Base-by-base conservation (phyloP, 2,113 vertebrate genomes). In the Theristicus caerulescens region DNA sequence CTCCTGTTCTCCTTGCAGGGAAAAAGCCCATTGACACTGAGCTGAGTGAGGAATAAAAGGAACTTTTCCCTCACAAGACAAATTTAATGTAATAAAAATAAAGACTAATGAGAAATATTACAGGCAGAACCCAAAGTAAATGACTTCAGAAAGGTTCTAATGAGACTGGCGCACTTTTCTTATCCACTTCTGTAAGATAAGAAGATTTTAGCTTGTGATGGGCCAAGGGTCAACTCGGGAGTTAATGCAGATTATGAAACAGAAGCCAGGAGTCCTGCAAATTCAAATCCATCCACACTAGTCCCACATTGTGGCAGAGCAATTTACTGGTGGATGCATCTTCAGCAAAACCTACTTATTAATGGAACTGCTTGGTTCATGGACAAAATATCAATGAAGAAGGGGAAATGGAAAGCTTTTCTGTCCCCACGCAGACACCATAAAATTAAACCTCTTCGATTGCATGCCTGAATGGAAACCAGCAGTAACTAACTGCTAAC, bases 241-340 rank as follows among this genome's bases (percentile, higher is more conserved):
- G 47, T 84, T 95, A 93, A 87, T 88, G 83, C 27, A 93, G 86
- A 88, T 74, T 95, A 92, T 88, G 77, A 74, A 82, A 86, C 11
- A 86, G 79, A 78, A 96, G 31, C 59, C 72, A 93, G 34, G 47
- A 88, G 31, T 47, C 57, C 44, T 92, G 61, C 24, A 88, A 92
- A 86, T 92, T 92, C 82, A 84, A 46, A 86, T 71, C 65, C 19
- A 64, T 74, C 69, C 40, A 32, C 36, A 26, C 18, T 47, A 71
- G 31, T 78, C 44, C 55, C 40, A 58, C 1, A 8, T 0, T 24
- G 5, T 14, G 52, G n/a, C 34, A 82, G 16, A 78, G 66, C 10
- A 90, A 92, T 92, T 88, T 90, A 54, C 40, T 90, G 19, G 11
- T 55, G 21, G 55, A 29, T 83, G 38, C 57, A 67, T 25, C 57